Evolutionary conservation across 2,888 invertebrate genomes (phyloP).

Genomic region (Calliphora vomitoria): DNA sequence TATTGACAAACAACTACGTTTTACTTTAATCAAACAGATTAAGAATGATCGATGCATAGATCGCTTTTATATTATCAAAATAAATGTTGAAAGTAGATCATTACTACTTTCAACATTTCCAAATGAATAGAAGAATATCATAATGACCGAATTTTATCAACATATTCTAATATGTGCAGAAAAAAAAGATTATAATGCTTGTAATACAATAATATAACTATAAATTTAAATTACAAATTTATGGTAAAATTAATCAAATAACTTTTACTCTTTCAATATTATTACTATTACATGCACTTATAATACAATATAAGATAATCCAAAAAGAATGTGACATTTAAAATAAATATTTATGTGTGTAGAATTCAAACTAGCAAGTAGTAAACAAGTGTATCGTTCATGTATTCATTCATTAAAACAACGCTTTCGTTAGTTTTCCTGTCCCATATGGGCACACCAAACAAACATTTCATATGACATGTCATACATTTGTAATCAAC

Average conservation of each 20-base stretch:
- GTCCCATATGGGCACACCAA: slow-evolving; percentile 36
- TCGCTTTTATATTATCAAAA: too few species aligned
- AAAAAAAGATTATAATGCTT: too few species aligned
- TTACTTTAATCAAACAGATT: too few species aligned
- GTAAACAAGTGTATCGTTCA: not conserved
- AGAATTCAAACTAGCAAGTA: not conserved
- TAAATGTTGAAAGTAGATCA: too few species aligned
- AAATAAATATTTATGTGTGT: not conserved
- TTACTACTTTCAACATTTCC: too few species aligned
- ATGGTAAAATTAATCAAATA: not conserved
- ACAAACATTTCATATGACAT: slow-evolving; percentile 56
- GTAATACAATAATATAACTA: too few species aligned
- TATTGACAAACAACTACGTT: too few species aligned
- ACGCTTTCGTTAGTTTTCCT: slow-evolving; percentile 52
- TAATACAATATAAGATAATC: not conserved
- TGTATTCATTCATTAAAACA: slow-evolving; percentile 42
- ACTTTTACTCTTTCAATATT: not conserved
- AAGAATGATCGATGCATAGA: too few species aligned
- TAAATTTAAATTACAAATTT: too few species aligned
- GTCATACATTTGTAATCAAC: slow-evolving; percentile 48
- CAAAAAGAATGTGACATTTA: not conserved
- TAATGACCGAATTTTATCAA: too few species aligned
- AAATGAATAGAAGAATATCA: too few species aligned
- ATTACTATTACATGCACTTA: not conserved
- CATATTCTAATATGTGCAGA: too few species aligned